phyloP scores from a whole-genome alignment of 2,888 invertebrate genomes.

The Cataglyphis altisquamis region DNA sequence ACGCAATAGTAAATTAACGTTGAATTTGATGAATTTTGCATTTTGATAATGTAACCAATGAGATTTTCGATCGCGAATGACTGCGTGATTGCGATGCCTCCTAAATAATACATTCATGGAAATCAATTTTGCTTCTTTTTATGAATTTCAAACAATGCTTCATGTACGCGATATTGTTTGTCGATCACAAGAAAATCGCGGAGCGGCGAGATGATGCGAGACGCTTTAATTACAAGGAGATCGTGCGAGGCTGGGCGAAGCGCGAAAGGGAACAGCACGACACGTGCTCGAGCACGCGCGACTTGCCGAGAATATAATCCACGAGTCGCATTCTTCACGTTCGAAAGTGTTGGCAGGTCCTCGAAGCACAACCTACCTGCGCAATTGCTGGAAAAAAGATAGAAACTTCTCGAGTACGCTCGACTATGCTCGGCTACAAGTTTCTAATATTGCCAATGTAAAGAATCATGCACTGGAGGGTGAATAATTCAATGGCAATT shows the following conservation, averaged over 20 bases:
- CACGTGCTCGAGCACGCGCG: conserved; percentile 57
- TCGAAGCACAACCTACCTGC: background rate
- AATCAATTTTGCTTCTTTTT: conserved; percentile 32
- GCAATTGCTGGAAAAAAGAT: conserved; percentile 21
- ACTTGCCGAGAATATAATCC: conserved; percentile 52
- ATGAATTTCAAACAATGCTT: conserved; percentile 35
- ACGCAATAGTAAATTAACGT: background rate
- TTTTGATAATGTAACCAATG: conserved; percentile 17
- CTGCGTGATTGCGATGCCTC: conserved; percentile 19
- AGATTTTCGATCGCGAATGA: conserved; percentile 24
- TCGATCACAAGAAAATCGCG: conserved; percentile 58
- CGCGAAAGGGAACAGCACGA: conserved; percentile 14
- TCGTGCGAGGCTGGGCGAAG: conserved; percentile 31
- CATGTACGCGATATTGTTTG: conserved; percentile 37
- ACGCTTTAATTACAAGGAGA: conserved; percentile 57
- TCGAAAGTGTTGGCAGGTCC: conserved; percentile 40
- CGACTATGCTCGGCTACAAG: background rate
- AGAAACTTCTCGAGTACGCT: conserved; percentile 13
- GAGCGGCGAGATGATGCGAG: conserved; percentile 25
- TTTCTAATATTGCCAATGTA: background rate
- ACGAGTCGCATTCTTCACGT: conserved; percentile 52
- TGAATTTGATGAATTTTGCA: background rate
- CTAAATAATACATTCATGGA: conserved; percentile 2
- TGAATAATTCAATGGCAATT: conserved; percentile 23
- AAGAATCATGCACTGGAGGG: background rate